Evolutionary conservation across 2,113 vertebrate genomes (phyloP).

Genomic region (Oxygymnocypris stewartii): DNA sequence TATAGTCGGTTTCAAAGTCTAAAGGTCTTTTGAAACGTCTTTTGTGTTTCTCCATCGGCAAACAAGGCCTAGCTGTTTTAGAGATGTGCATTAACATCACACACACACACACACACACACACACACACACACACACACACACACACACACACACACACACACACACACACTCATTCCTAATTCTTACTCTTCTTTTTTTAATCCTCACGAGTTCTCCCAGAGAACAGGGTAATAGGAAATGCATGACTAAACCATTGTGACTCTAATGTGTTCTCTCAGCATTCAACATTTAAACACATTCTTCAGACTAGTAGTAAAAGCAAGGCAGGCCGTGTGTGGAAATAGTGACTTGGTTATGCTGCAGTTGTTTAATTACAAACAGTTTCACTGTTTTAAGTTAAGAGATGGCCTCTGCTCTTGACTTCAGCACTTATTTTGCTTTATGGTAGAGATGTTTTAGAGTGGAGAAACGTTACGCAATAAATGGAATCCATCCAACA

Average conservation of each 20-base stretch:
- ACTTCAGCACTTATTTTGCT: conserved; percentile 19
- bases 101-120: background rate
- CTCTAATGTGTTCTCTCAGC: conserved; percentile 15
- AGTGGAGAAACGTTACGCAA: conserved; percentile 45
- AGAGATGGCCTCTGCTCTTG: conserved; percentile 5
- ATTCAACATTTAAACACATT: background rate
- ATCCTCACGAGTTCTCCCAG: background rate
- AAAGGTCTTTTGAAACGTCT: conserved; percentile 17
- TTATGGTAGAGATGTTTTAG: conserved; percentile 31
- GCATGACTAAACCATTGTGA: conserved; percentile 50
- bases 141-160: background rate
- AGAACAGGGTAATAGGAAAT: conserved; percentile 22
- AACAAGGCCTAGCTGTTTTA: conserved; percentile 23
- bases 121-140: background rate
- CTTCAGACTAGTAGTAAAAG: background rate
- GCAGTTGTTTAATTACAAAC: conserved; percentile 1
- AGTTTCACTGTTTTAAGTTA: background rate
- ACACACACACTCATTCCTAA: background rate
- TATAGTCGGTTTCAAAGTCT: conserved; percentile 26
- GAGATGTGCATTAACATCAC: conserved; percentile 13
- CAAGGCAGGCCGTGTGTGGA: background rate
- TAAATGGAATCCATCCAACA: conserved; percentile 50
- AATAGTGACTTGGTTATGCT: background rate
- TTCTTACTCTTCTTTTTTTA: conserved; percentile 24
- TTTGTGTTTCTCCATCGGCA: background rate